Percentiles rank a stretch among this genome's conserved stretches.
phyloP scores from a whole-genome alignment of 92 coral and sea anemone species.

The Pocillopora grandis region DNA sequence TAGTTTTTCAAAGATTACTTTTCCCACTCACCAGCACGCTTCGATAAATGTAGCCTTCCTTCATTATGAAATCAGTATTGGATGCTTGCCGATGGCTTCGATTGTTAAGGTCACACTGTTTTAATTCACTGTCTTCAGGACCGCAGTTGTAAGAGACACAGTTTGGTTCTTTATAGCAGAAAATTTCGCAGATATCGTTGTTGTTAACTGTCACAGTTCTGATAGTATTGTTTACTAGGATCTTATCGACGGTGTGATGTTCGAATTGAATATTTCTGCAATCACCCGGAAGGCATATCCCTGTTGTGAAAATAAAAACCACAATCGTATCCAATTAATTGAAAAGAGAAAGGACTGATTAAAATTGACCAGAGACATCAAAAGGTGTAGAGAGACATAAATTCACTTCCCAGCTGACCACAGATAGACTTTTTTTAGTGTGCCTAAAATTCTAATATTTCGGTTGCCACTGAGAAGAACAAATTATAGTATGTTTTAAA shows the following conservation, averaged over 20 bases:
- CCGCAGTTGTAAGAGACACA: constrained; percentile 29
- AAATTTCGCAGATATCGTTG: neutral
- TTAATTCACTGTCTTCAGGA: neutral
- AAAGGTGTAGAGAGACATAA: too few species aligned
- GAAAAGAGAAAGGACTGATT: too few species aligned
- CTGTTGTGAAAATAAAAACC: neutral
- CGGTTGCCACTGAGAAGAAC: too few species aligned
- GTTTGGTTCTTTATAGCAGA: constrained; percentile 6
- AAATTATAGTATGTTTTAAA: too few species aligned
- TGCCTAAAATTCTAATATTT: too few species aligned
- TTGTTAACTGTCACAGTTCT: neutral
- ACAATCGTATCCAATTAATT: too few species aligned
- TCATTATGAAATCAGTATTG: neutral
- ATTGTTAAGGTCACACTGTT: neutral
- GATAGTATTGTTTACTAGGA: constrained; percentile 9
- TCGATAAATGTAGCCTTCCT: constrained; percentile 1
- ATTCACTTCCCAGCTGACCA: too few species aligned
- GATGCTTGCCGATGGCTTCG: constrained; percentile 14
- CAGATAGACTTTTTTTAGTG: too few species aligned
- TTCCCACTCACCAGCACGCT: neutral
- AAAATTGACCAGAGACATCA: too few species aligned
- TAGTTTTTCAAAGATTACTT: too few species aligned
- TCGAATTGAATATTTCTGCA: constrained; percentile 22
- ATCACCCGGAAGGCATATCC: neutral
- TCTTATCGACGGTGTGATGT: neutral